Evolutionary conservation across 1,140 invertebrate species (phyloP).

Genomic region (Drosophila mauritiana): DNA sequence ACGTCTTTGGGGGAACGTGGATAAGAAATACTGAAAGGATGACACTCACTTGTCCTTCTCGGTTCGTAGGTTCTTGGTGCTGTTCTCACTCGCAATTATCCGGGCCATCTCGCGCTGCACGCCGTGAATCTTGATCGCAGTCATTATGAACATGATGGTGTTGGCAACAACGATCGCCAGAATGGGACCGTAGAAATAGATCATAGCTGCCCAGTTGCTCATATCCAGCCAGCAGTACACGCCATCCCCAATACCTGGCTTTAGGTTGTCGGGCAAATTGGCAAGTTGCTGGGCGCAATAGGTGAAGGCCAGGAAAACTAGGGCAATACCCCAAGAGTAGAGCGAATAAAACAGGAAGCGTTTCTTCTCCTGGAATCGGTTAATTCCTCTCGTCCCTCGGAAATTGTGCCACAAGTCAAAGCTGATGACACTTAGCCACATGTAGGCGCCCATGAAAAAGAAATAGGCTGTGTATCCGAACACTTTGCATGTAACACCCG

Average conservation of each 20-base stretch:
- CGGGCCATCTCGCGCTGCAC: constrained; percentile 87
- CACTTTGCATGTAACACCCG: constrained; percentile 45
- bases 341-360: constrained; percentile 89
- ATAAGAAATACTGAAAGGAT: not conserved
- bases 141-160: constrained; percentile 89
- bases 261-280: constrained; percentile 81
- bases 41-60: constrained; percentile 87
- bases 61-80: constrained; percentile 85
- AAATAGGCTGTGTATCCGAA: constrained; percentile 88
- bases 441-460: constrained; percentile 90
- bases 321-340: constrained; percentile 89
- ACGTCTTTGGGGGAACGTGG: constrained; percentile 18
- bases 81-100: constrained; percentile 87
- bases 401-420: constrained; percentile 91
- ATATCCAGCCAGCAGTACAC: constrained; percentile 87
- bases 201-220: constrained; percentile 85
- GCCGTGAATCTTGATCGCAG: constrained; percentile 88
- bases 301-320: constrained; percentile 84
- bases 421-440: constrained; percentile 92
- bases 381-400: constrained; percentile 86
- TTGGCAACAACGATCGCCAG: constrained; percentile 89
- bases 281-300: constrained; percentile 85
- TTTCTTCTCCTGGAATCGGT: constrained; percentile 84
- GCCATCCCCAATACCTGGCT: constrained; percentile 86
- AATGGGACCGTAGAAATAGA: constrained; percentile 92